Conservation (phyloP, 2,113 vertebrate species). For the Calidris pugnax region DNA sequence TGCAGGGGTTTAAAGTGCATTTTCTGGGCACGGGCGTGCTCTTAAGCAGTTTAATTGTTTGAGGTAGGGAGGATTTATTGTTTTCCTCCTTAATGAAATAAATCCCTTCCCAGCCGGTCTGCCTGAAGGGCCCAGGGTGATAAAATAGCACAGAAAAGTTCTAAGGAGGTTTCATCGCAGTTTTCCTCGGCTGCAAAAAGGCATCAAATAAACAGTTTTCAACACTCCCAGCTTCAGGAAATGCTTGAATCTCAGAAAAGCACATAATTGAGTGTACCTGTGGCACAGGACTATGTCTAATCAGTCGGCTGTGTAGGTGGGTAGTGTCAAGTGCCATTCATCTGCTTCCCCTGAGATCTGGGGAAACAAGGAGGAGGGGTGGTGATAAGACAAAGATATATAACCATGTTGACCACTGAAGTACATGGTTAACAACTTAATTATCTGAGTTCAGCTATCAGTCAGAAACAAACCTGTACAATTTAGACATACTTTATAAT, state of each 20-base stretch:
- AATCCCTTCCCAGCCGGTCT: not conserved
- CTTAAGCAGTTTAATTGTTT: not conserved
- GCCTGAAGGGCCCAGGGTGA: not conserved
- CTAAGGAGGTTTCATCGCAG: not conserved
- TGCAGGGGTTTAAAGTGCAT: fast-evolving
- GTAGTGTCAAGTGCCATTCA: slow-evolving; percentile 80
- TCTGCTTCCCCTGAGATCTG: slow-evolving; percentile 72
- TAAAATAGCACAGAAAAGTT: not conserved
- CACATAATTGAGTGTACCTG: slow-evolving; percentile 76
- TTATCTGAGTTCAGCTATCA: slow-evolving; percentile 78
- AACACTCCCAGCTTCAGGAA: slow-evolving; percentile 44
- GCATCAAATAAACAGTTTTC: slow-evolving; percentile 45
- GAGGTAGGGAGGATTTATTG: not conserved
- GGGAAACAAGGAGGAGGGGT: slow-evolving; percentile 73
- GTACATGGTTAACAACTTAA: slow-evolving; percentile 82
- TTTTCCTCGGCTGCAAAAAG: not conserved
- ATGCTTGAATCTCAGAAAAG: slow-evolving; percentile 49
- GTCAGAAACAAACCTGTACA: slow-evolving; percentile 69
- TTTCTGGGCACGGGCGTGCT: fast-evolving
- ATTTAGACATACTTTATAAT: slow-evolving; percentile 67
- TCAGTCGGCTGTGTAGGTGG: slow-evolving; percentile 73
- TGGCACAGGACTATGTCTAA: slow-evolving; percentile 70
- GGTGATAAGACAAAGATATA: slow-evolving; percentile 73
- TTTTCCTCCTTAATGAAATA: not conserved
- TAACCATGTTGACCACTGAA: slow-evolving; percentile 76